Base-by-base conservation (phyloP, 2,797 vertebrate genomes). In the Pangasius mekongensis region DNA sequence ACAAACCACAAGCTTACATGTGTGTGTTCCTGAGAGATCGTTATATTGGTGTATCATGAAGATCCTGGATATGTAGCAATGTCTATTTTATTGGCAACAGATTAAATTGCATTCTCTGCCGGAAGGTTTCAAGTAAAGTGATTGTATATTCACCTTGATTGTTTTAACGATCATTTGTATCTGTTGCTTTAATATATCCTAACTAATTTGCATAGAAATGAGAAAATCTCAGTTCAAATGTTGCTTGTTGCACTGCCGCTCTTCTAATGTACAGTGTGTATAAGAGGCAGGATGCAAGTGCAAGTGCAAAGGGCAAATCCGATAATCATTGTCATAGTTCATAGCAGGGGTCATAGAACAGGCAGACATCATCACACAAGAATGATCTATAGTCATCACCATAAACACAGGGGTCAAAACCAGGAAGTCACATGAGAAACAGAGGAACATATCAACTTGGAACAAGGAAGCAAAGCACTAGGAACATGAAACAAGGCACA, bases 41-140 rank as follows among this genome's bases (percentile, higher is more conserved):
- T 76, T 49, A 80, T 30, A 20, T 33, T 36, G 4, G 47, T 30
- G 74, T 77, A 77, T 13, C 54, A 30, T 76, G 24, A 43, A 73
- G 20, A 77, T 77, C 47, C 13, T 77, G 5, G 27, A 54, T n/a
- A 52, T 52, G 27, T 77, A 49, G 80, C 43, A 6, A 43, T 89
- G 88, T 89, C 56, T 39, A 86, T 52, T 91, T 87, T 84, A 88
- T 88, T 64, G 71, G 67, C 47, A 73, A 74, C 64, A 83, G 24
- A 87, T 86, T 85, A 86, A 60, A 87, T 33, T 74, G 83, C 27
- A 84, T 88, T 83, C 62, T 90, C 87, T 84, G 71, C 10, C 7
- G 6, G 22, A 74, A 49, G 24, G 36, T 39, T 20, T 47, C 67
- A 84, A 66, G 52, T 80, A 49, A 30, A 82, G 1, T 13, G 3